A percentile compares a stretch with the other conserved stretches of the same genome.
phyloP scores from a whole-genome alignment of 2,113 vertebrate species.

The Phainopepla nitens region DNA sequence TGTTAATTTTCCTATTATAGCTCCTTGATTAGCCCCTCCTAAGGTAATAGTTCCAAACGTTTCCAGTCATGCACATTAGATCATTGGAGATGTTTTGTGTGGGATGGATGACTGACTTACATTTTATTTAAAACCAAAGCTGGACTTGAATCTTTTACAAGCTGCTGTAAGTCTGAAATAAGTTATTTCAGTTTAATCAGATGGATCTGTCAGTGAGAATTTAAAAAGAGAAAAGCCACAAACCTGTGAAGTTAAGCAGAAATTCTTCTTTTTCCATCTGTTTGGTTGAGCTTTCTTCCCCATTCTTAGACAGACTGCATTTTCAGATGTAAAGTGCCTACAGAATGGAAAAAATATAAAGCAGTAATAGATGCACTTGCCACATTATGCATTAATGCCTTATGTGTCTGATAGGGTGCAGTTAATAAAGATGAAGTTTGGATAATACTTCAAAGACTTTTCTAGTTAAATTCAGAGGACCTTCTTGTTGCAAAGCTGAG shows the following conservation, averaged over 20 bases:
- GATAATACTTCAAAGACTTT: neutral
- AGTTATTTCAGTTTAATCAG: neutral
- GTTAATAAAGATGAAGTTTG: neutral
- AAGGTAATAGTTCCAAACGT: neutral
- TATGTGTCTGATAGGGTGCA: neutral
- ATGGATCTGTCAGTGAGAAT: neutral
- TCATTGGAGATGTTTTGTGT: neutral
- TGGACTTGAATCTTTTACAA: neutral
- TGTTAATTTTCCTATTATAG: neutral
- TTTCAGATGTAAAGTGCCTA: neutral
- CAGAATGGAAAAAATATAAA: neutral
- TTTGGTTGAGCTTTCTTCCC: neutral
- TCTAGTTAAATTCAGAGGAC: neutral
- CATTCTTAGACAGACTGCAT: neutral
- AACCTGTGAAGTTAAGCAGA: neutral
- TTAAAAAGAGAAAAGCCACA: neutral
- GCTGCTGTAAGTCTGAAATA: neutral
- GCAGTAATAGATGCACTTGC: neutral
- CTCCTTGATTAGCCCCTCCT: neutral
- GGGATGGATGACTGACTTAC: neutral
- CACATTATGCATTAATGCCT: neutral
- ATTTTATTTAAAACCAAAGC: neutral
- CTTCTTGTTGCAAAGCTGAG: neutral
- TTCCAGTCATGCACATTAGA: neutral
- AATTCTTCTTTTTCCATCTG: neutral